These are phyloP conservation scores for Thaumetopoea pityocampa DNA, from an alignment of 1,140 invertebrate genomes.

Conservation along the genomic window DNA sequence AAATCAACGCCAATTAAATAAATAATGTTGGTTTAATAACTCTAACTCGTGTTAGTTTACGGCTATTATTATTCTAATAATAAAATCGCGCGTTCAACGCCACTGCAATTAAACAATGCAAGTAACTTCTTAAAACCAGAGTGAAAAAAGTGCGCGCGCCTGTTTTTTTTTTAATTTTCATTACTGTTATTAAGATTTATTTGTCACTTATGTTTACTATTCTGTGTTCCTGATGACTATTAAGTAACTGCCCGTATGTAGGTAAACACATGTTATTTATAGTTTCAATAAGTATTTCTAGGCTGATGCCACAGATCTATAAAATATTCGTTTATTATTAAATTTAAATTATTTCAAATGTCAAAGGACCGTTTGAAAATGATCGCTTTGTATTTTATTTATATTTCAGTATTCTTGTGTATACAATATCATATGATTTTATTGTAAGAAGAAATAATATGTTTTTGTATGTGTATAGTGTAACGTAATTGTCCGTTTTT, in stretches of 20 bases:
- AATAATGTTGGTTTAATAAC: too few relatives aligned
- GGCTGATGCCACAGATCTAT: conserved; percentile 10
- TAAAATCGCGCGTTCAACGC: background rate
- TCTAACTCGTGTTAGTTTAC: conserved; percentile 4
- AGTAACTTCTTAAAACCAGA: background rate
- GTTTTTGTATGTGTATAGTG: too few relatives aligned
- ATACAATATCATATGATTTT: too few relatives aligned
- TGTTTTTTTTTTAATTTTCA: background rate
- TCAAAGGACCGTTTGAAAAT: too few relatives aligned
- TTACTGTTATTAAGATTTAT: background rate
- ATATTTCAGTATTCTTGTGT: too few relatives aligned
- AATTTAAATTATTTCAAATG: too few relatives aligned
- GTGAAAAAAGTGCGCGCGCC: background rate
- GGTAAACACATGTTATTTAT: conserved; percentile 17
- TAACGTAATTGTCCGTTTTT: too few relatives aligned
- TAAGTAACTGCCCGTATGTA: conserved; percentile 15
- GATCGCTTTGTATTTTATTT: too few relatives aligned
- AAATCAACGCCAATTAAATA: too few relatives aligned
- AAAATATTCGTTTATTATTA: too few relatives aligned
- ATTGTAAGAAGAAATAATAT: too few relatives aligned
- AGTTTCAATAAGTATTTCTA: conserved; percentile 16
- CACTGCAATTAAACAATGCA: background rate
- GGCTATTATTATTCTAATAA: background rate
- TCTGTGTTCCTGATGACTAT: conserved; percentile 18
- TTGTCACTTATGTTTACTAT: conserved; percentile 6